Base-by-base conservation (phyloP, 2,888 invertebrate genomes). In the Chromoteleia sp. region DNA sequence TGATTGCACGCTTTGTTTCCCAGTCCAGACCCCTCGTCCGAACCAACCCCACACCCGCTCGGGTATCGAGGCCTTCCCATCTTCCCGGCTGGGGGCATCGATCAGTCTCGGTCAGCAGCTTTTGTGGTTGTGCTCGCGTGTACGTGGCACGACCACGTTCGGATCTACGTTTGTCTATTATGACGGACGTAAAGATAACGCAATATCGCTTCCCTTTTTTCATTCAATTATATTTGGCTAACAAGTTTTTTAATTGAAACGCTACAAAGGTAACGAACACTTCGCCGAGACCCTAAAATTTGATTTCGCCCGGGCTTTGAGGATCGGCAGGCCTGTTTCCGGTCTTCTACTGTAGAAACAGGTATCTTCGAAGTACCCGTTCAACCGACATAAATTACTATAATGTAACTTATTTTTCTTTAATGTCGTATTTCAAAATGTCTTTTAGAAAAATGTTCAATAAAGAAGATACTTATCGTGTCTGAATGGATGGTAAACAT, bases 1-100 rank as follows among this genome's bases (percentile, higher is more conserved):
- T 81, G 83, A 83, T 83, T 83, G 79, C 82, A 48, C 80, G 81
- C 77, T 79, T 83, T 77, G 82, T 82, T 78, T 78, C 77, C 79
- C 76, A 68, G 71, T 73, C 65, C 74, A 65, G 71, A 56, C 70
- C 75, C 78, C 70, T 77, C 71, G 59, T 70, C 76, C 74, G 80
- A 41, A 56, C n/a, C 74, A 63, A 45, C 39, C 77, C 65, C 56
- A 61, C 73, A 63, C 50, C 29, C 68, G 58, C 33, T 45, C n/a
- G 43, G 71, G 56, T 73, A 76, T 68, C 76, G 50, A 67, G 71
- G 70, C 56, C 75, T 50, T 43, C 48, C 74, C 50, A 70, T 78
- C 75, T 82, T 81, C 56, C 74, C 56, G 52, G 61, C 56, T 8
- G 36, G 52, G 43, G 70, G 77, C 81, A 82, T 82, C 78, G 82